phyloP scores from a whole-genome alignment of 2,797 vertebrate species.

The Garrulus glandarius region DNA sequence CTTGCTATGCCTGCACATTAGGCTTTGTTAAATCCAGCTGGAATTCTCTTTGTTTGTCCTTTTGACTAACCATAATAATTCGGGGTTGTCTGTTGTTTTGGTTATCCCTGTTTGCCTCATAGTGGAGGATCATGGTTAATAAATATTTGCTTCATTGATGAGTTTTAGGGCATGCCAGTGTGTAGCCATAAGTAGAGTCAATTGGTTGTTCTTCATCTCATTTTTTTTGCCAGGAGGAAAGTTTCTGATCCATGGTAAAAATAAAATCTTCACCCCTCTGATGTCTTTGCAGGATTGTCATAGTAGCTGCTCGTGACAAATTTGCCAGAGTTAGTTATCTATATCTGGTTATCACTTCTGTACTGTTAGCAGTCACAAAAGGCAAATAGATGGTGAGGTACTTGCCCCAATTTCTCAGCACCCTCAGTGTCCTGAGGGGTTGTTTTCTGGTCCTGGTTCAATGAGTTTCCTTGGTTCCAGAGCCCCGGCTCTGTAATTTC shows the following conservation, averaged over 20 bases:
- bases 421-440: not conserved
- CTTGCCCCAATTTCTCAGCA: not conserved
- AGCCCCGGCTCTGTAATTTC: not conserved
- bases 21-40: slow-evolving; percentile 11
- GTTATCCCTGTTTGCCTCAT: not conserved
- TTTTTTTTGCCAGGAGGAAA: not conserved
- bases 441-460: not conserved
- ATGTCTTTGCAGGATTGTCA: not conserved
- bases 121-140: not conserved
- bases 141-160: not conserved
- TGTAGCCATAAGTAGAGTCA: not conserved
- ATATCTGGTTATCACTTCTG: not conserved
- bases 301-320: not conserved
- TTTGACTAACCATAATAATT: not conserved
- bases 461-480: not conserved
- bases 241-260: not conserved
- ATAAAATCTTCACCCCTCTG: not conserved
- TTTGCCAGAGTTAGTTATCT: not conserved
- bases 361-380: not conserved
- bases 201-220: not conserved
- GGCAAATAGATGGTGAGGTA: not conserved
- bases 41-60: not conserved
- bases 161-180: not conserved
- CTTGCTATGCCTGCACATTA: not conserved
- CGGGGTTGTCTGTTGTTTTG: not conserved